Conservation (phyloP, 2,113 vertebrate species). For the Sardina pilchardus region DNA sequence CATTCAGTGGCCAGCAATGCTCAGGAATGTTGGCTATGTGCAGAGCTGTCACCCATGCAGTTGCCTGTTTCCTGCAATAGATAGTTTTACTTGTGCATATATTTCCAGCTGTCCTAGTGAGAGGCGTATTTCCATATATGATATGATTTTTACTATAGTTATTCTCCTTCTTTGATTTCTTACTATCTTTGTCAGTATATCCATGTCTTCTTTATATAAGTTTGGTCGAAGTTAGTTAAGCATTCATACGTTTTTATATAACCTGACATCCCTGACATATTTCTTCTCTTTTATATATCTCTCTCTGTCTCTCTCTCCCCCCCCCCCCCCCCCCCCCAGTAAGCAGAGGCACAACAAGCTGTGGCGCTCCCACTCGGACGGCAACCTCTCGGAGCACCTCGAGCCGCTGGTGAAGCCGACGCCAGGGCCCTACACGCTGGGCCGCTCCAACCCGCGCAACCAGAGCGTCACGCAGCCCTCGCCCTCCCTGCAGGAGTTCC, state of each 20-base stretch:
- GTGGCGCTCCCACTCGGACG: slow-evolving; percentile 94
- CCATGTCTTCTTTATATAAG: neutral
- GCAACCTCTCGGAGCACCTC: slow-evolving; percentile 86
- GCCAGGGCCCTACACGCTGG: slow-evolving; percentile 57
- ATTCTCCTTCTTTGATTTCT: neutral
- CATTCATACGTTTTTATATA: too few relatives aligned
- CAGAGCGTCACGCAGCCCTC: slow-evolving; percentile 78
- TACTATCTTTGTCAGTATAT: neutral
- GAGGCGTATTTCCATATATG: neutral
- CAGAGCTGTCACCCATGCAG: neutral
- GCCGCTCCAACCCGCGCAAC: slow-evolving; percentile 71
- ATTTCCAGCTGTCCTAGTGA: too few relatives aligned
- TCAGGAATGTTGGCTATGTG: neutral
- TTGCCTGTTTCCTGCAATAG: neutral
- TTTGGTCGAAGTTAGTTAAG: too few relatives aligned
- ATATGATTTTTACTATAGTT: too few relatives aligned
- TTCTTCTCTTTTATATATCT: neutral
- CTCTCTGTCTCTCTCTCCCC: slow-evolving; percentile 55
- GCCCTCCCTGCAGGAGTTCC: slow-evolving; percentile 83
- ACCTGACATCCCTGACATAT: neutral
- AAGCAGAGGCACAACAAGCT: slow-evolving; percentile 97
- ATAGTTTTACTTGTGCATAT: neutral
- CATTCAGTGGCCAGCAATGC: neutral
- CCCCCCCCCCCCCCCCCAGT: slow-evolving; percentile 65
- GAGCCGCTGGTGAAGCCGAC: slow-evolving; percentile 83